Base-by-base conservation (phyloP, 2,797 vertebrate species). In the Capromys pilorides region DNA sequence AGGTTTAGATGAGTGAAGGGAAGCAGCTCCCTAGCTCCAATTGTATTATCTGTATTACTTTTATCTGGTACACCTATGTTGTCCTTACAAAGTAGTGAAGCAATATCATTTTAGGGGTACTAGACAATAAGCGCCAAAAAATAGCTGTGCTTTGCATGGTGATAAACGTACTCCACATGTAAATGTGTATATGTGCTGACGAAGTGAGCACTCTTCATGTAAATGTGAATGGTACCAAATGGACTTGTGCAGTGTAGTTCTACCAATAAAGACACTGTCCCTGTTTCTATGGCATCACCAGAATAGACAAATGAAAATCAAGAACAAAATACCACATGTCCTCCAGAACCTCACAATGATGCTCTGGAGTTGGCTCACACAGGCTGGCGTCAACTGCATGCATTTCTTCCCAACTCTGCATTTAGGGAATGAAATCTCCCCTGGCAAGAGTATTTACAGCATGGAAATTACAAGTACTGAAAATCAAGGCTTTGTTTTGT, bases 251-350 rank as follows among this genome's bases (percentile, higher is more conserved):
- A 41, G 79, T 57, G 22, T 12, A 69, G 51, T 69, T 45, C 45
- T 85, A 18, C 26, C n/a, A 80, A 49, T 45, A 86, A 73, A 51
- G 90, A 64, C 78, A 54, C 31, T 66, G 11, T 86, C 80, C 59
- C 36, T 80, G 13, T 54, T 82, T 41, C 28, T 67, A 22, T 39
- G 39, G n/a, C 36, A 39, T 39, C 91, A 86, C 22, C 28, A 82
- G 81, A 93, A 61, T 6, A 33, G 89, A 86, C 45, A 95, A 67
- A n/a, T 51, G 86, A 90, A 93, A 90, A 39, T 28, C 12, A 80
- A 59, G 41, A 87, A 87, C 24, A 77, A 62, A 87, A 78, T 18
- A 62, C 24, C 28, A 36, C 49, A 67, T 62, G 71, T 92, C n/a
- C 24, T 77, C 66, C 59, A 82, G 85, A 33, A 39, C n/a, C 28